Evolutionary conservation across 1,140 invertebrate species (phyloP).

Genomic region (Tenebrio molitor): DNA sequence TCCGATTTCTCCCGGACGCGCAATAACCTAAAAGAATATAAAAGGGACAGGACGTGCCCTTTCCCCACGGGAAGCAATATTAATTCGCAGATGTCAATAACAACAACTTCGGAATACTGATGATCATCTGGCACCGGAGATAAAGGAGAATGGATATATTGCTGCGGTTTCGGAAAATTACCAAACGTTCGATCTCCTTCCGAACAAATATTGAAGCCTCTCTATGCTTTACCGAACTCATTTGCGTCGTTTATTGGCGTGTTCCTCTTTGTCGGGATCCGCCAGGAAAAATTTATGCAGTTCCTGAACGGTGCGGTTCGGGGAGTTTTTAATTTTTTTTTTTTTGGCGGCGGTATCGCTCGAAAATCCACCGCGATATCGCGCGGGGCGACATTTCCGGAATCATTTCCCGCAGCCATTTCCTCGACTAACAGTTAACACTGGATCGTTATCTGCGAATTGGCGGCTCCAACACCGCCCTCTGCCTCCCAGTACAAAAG

Average conservation of each 20-base stretch:
- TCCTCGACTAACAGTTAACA: slow-evolving; percentile 44
- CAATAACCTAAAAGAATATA: slow-evolving; percentile 43
- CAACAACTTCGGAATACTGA: slow-evolving; percentile 47
- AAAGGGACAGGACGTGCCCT: slow-evolving; percentile 42
- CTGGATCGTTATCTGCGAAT: slow-evolving; percentile 44
- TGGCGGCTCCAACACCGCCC: slow-evolving; percentile 4
- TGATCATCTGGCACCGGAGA: slow-evolving; percentile 43
- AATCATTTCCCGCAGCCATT: slow-evolving; percentile 53
- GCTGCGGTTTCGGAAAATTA: slow-evolving; percentile 33
- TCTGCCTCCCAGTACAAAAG: slow-evolving; percentile 35
- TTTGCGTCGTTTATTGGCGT: neutral
- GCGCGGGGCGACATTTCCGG: slow-evolving; percentile 52
- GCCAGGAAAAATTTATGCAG: too few relatives aligned
- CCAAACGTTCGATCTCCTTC: slow-evolving; percentile 29
- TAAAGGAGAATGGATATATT: slow-evolving; percentile 44
- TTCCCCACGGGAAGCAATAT: slow-evolving; percentile 45
- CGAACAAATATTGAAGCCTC: slow-evolving; percentile 21
- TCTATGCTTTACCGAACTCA: neutral
- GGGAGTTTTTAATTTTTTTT: too few relatives aligned
- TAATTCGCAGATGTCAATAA: slow-evolving; percentile 50
- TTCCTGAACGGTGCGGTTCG: too few relatives aligned
- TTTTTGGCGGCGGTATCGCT: slow-evolving; percentile 25
- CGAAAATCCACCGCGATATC: slow-evolving; percentile 40
- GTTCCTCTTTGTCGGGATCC: neutral
- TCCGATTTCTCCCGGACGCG: neutral